A percentile compares a stretch with the other conserved stretches of the same genome.
phyloP scores from a whole-genome alignment of 2,797 vertebrate genomes.

The Epinephelus malabaricus region DNA sequence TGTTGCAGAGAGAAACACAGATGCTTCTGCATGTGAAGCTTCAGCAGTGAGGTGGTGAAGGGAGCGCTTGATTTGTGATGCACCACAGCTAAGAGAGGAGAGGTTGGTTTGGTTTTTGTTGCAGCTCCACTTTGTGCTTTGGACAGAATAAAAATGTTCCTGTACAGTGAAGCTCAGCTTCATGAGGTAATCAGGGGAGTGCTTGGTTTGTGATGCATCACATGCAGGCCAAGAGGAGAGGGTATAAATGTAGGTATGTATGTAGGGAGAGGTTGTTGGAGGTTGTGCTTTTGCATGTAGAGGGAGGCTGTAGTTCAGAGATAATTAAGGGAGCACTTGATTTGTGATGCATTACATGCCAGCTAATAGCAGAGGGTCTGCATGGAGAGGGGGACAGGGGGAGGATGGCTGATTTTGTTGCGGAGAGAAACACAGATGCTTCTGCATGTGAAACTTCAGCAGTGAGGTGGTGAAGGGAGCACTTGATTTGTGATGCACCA shows the following conservation, averaged over 20 bases:
- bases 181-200: background rate
- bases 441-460: background rate
- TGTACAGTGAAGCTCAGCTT: too few species aligned
- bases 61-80: background rate
- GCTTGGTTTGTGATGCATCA: background rate
- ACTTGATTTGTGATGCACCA: too few species aligned
- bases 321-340: background rate
- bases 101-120: too few species aligned
- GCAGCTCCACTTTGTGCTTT: too few species aligned
- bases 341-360: background rate
- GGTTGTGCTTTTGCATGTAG: background rate
- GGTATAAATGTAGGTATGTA: too few species aligned
- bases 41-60: background rate
- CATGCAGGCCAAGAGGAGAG: background rate
- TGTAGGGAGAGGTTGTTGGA: too few species aligned
- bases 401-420: background rate
- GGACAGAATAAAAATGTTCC: too few species aligned
- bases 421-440: background rate
- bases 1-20: conserved; percentile 13
- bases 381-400: background rate
- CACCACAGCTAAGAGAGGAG: too few species aligned
- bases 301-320: background rate
- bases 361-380: too few species aligned
- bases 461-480: background rate
- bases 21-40: background rate